phyloP scores from a whole-genome alignment of 1,140 invertebrate genomes.

The Delia radicum region DNA sequence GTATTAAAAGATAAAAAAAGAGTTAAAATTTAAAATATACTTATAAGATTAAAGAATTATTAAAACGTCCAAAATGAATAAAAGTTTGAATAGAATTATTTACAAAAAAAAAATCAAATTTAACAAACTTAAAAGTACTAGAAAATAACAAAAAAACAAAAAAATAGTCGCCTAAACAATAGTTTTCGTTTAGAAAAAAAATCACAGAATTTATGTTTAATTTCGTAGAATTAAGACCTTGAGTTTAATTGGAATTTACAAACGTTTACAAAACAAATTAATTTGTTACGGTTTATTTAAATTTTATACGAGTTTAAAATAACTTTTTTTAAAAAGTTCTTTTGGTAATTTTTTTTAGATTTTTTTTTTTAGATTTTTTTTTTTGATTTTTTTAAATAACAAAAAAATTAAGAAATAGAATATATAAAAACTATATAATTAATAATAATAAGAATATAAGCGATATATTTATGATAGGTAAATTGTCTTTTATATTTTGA shows the following conservation, averaged over 20 bases:
- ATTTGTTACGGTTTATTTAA: too few relatives aligned
- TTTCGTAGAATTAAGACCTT: slow-evolving; percentile 8
- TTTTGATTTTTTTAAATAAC: neutral
- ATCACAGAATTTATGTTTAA: slow-evolving; percentile 13
- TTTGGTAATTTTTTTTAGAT: neutral
- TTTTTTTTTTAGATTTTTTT: neutral
- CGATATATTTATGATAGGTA: neutral
- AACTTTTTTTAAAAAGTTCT: neutral
- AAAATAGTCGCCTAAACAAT: too few relatives aligned
- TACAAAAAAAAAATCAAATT: neutral
- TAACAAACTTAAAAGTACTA: slow-evolving; percentile 2
- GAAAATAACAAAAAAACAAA: neutral
- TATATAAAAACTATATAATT: neutral
- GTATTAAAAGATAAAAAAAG: neutral
- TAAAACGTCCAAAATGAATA: too few relatives aligned
- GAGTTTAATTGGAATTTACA: neutral
- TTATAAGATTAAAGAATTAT: too few relatives aligned
- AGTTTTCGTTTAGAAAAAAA: neutral
- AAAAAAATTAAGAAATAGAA: neutral
- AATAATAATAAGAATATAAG: neutral
- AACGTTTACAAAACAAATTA: neutral
- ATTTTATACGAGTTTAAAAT: neutral
- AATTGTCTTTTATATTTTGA: neutral
- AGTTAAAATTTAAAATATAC: neutral
- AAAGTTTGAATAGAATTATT: neutral